Evolutionary conservation across 2,797 vertebrate species (phyloP).

Genomic region (Ispidina lecontei): DNA sequence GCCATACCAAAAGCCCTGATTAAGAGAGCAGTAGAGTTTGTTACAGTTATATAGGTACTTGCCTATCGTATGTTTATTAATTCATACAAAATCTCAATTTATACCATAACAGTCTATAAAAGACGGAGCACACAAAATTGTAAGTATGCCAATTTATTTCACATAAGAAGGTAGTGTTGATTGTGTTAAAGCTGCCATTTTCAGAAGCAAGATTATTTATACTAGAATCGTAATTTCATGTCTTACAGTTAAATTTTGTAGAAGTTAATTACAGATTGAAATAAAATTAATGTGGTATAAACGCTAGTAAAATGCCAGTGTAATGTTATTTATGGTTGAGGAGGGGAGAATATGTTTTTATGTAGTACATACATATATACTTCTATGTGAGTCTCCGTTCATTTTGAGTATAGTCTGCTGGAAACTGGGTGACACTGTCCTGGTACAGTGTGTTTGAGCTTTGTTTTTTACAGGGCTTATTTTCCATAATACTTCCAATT

Average conservation of each 20-base stretch:
- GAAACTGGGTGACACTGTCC: not conserved
- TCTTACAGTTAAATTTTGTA: constrained; percentile 79
- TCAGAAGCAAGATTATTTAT: constrained; percentile 76
- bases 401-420: not conserved
- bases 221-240: constrained; percentile 71
- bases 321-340: constrained; percentile 3
- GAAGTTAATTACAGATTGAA: constrained; percentile 80
- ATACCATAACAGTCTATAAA: constrained; percentile 76
- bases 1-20: constrained; percentile 26
- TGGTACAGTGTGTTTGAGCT: not conserved
- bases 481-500: not conserved
- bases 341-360: not conserved
- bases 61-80: constrained; percentile 82
- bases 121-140: constrained; percentile 74
- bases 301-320: constrained; percentile 61
- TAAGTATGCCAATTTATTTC: constrained; percentile 78
- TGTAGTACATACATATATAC: not conserved
- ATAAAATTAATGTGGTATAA: constrained; percentile 70
- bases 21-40: constrained; percentile 66
- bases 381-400: not conserved
- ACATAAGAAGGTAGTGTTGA: constrained; percentile 67
- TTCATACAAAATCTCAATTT: constrained; percentile 82
- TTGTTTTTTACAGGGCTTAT: not conserved
- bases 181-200: constrained; percentile 75
- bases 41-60: constrained; percentile 75